Evolutionary conservation across 2,797 vertebrate genomes (phyloP), one percentile per base, ranked within the genome.

Genomic region (Cyprinodon diabolis): DNA sequence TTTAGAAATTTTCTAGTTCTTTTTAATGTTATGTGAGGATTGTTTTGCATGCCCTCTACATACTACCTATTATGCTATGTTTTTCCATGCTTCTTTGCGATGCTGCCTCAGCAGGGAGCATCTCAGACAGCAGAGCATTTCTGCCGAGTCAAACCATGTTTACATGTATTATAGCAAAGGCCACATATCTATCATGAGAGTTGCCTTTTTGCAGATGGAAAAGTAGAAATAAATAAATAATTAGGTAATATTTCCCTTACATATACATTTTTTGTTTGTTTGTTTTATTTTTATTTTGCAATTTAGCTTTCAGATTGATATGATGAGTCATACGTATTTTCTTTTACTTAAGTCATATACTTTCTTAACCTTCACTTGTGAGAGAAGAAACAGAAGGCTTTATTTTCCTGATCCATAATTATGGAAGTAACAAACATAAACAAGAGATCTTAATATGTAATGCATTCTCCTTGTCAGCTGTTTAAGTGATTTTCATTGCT

Each of bases 21-120:
- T 65, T 77, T 75, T 86, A 69, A 69, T 87, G 70, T 73, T 75
- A 55, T 78, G 66, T 68, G 72, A 68, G 74, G 66, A 60, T 66
- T 75, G 58, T 80, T 80, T 76, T 56, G 74, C 43, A 77, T 84
- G 52, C 65, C 55, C 66, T 66, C 72, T 74, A 76, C 75, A 23
- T 69, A 81, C 73, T 66, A 77, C 83, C 60, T 17, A 40, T 81
- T 82, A 75, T 69, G 43, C 37, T 72, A 68, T 58, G 72, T 47
- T 35, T 77, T 63, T 52, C 7, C 63, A 7, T 74, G 68, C 49
- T 71, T 45, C 66, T 73, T 72, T 74, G 58, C 72, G 49, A 13
- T 69, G 67, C 76, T 56, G 58, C 37, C 25, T 25, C 79, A 82
- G 71, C 76, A 56, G 75, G 76, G 48, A 74, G 67, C 72, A 15